phyloP scores from a whole-genome alignment of 2,888 invertebrate species.

The Diploptera punctata region DNA sequence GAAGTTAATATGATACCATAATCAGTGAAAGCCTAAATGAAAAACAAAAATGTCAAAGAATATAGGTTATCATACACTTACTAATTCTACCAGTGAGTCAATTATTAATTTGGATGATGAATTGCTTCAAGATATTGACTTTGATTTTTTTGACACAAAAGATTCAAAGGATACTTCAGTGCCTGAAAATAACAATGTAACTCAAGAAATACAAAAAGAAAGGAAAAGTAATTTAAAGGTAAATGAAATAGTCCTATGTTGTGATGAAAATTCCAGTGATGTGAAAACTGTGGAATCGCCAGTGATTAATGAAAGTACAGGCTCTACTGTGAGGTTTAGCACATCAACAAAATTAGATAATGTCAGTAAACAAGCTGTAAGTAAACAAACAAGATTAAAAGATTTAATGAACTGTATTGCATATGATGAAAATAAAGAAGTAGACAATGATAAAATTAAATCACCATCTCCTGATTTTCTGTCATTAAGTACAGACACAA shows the following conservation, averaged over 20 bases:
- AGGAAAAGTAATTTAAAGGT: background rate
- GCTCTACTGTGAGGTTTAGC: background rate
- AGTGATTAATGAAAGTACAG: too few species aligned
- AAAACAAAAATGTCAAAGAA: background rate
- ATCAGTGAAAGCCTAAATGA: background rate
- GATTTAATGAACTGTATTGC: conserved; percentile 39
- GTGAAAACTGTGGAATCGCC: background rate
- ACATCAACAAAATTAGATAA: too few species aligned
- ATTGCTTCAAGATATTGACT: conserved; percentile 29
- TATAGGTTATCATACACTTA: background rate
- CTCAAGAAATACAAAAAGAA: background rate
- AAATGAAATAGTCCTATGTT: too few species aligned
- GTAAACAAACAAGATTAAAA: background rate
- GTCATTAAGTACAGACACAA: conserved; percentile 30
- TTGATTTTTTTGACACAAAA: conserved; percentile 25
- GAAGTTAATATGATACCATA: too few species aligned
- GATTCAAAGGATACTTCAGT: too few species aligned
- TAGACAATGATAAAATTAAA: background rate
- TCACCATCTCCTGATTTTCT: background rate
- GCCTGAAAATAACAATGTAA: background rate
- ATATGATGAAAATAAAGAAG: conserved; percentile 11
- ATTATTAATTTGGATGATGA: conserved; percentile 14
- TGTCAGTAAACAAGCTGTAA: background rate
- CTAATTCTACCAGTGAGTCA: background rate
- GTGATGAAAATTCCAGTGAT: background rate